phyloP scores from a whole-genome alignment of 2,888 invertebrate species.

The Troilus luridus region DNA sequence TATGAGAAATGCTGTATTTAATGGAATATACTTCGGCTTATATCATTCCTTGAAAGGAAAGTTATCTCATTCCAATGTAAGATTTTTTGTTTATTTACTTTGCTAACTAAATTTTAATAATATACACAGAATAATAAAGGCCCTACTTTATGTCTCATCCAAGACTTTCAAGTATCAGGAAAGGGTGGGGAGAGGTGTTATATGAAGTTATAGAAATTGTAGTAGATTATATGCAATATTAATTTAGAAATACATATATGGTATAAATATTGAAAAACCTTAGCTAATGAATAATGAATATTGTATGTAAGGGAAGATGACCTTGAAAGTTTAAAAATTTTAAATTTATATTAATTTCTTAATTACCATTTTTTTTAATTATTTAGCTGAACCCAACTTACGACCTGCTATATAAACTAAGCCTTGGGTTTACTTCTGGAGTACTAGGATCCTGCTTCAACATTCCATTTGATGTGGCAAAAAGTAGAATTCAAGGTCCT shows the following conservation, averaged over 20 bases:
- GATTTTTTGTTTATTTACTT: constrained; percentile 61
- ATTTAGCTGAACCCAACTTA: constrained; percentile 76
- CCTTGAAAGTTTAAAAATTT: neutral
- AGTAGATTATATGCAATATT: too few species aligned
- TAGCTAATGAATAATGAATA: too few species aligned
- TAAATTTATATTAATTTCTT: neutral
- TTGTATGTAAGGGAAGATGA: too few species aligned
- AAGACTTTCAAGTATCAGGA: too few species aligned
- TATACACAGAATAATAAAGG: too few species aligned
- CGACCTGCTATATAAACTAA: constrained; percentile 83
- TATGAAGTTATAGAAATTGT: too few species aligned
- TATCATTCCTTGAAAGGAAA: constrained; percentile 91
- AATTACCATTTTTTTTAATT: constrained; percentile 51
- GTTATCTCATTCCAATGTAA: constrained; percentile 77
- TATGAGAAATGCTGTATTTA: constrained; percentile 90
- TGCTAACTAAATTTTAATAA: too few species aligned
- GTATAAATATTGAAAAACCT: too few species aligned
- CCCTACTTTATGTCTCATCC: too few species aligned
- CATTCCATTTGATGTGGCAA: constrained; percentile 97
- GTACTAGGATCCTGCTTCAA: constrained; percentile 89
- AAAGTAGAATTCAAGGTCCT: constrained; percentile 94
- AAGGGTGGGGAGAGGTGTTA: too few species aligned
- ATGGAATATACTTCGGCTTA: constrained; percentile 95
- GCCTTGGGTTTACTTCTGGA: constrained; percentile 90
- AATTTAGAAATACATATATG: too few species aligned